A percentile compares a stretch with the other conserved stretches of the same genome.
phyloP scores from a whole-genome alignment of 2,113 vertebrate species.

The Bos indicus region DNA sequence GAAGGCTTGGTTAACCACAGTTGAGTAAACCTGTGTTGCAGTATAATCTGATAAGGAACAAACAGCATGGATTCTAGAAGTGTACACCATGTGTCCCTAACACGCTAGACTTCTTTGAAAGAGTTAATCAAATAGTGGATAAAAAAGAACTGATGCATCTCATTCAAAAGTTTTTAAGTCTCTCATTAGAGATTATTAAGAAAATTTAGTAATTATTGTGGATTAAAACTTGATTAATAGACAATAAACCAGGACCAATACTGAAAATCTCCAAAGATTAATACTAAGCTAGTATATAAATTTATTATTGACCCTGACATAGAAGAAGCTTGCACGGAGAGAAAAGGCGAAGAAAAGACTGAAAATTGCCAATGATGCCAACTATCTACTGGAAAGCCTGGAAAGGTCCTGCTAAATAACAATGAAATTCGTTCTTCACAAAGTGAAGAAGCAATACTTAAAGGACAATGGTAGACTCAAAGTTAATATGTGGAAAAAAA shows the following conservation, averaged over 20 bases:
- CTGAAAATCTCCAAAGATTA: neutral
- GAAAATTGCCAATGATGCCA: neutral
- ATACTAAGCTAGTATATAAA: neutral
- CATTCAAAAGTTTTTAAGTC: constrained; percentile 18
- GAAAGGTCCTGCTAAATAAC: neutral
- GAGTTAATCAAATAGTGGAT: constrained; percentile 34
- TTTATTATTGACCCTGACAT: neutral
- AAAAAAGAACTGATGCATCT: neutral
- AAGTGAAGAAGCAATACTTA: neutral
- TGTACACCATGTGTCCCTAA: neutral
- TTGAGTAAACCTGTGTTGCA: constrained; percentile 15
- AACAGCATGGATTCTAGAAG: constrained; percentile 35
- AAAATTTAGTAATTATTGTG: neutral
- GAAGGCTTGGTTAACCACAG: constrained; percentile 47
- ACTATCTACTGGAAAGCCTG: neutral
- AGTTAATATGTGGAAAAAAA: neutral
- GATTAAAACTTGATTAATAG: neutral
- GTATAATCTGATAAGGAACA: constrained; percentile 49
- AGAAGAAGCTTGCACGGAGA: neutral
- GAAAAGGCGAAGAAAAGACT: neutral
- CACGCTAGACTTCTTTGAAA: constrained; percentile 21
- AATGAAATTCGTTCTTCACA: neutral
- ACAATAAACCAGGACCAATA: neutral
- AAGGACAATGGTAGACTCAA: neutral
- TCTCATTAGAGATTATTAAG: neutral